Conservation (phyloP, 1,140 invertebrate species). For the Eurytemora carolleeae region DNA sequence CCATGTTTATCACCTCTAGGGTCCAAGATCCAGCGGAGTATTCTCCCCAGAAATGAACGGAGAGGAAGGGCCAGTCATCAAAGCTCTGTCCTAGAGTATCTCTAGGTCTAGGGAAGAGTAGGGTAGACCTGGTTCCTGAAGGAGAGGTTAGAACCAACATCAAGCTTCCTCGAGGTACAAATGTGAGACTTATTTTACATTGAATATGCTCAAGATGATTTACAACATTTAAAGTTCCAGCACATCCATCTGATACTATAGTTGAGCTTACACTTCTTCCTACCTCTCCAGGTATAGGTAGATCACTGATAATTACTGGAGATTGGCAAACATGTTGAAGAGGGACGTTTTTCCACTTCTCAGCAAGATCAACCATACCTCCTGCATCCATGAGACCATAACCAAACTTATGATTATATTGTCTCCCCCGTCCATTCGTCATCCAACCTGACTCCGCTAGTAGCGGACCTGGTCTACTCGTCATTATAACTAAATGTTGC, state of each 20-base stretch:
- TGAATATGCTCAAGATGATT: slow-evolving; percentile 79
- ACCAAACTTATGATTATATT: slow-evolving; percentile 77
- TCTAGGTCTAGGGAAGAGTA: slow-evolving; percentile 65
- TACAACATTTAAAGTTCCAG: slow-evolving; percentile 63
- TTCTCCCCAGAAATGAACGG: slow-evolving; percentile 92
- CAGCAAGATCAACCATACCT: slow-evolving; percentile 72
- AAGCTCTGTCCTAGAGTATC: slow-evolving; percentile 84
- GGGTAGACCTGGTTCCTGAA: slow-evolving; percentile 53
- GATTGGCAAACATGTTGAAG: slow-evolving; percentile 87
- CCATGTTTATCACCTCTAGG: slow-evolving; percentile 69
- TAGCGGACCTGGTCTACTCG: slow-evolving; percentile 54
- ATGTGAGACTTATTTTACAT: slow-evolving; percentile 64
- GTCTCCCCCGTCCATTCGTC: slow-evolving; percentile 69
- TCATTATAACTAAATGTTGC: slow-evolving; percentile 87
- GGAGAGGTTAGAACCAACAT: slow-evolving; percentile 54
- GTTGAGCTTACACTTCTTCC: slow-evolving; percentile 30
- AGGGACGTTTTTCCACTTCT: slow-evolving; percentile 83
- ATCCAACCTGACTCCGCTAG: slow-evolving; percentile 74
- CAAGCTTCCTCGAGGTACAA: slow-evolving; percentile 68
- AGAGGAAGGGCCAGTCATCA: slow-evolving; percentile 92
- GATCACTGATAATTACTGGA: slow-evolving; percentile 60
- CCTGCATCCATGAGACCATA: slow-evolving; percentile 94
- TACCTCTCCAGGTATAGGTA: slow-evolving; percentile 19
- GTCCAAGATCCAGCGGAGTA: slow-evolving; percentile 60
- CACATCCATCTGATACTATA: slow-evolving; percentile 70